Evolutionary conservation across 1,140 invertebrate genomes (phyloP).

Genomic region (Tenebrio molitor): DNA sequence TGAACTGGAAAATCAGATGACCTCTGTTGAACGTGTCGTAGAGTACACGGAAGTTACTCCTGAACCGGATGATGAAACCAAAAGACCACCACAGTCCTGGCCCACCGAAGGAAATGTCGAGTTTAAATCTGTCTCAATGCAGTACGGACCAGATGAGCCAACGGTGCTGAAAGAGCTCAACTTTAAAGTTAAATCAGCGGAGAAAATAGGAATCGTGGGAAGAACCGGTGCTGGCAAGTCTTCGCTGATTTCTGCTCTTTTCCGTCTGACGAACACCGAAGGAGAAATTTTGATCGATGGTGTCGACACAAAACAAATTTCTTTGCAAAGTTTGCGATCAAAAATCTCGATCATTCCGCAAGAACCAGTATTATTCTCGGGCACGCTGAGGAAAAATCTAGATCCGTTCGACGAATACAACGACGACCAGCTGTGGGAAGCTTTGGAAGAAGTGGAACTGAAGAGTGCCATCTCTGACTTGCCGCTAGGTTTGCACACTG

Average conservation of each 20-base stretch:
- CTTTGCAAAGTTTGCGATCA: conserved; percentile 73
- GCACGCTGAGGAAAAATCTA: conserved; percentile 72
- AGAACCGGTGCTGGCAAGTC: conserved; percentile 89
- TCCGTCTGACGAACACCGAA: conserved; percentile 71
- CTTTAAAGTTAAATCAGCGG: conserved; percentile 69
- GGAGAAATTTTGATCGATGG: conserved; percentile 74
- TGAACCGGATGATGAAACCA: conserved; percentile 75
- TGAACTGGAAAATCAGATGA: conserved; percentile 85
- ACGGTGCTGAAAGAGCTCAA: conserved; percentile 71
- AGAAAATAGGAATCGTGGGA: conserved; percentile 81
- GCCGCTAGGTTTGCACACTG: conserved; percentile 61
- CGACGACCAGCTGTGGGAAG: conserved; percentile 76
- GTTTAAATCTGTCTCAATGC: conserved; percentile 72
- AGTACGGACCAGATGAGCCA: conserved; percentile 67
- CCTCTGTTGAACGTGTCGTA: conserved; percentile 80
- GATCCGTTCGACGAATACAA: conserved; percentile 74
- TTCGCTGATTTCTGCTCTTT: conserved; percentile 79
- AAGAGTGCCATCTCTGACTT: conserved; percentile 69
- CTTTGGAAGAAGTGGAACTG: conserved; percentile 69
- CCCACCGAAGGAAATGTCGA: conserved; percentile 77
- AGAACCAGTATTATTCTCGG: conserved; percentile 80
- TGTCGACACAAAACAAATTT: conserved; percentile 72
- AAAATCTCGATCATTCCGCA: conserved; percentile 79
- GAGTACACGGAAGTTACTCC: conserved; percentile 81
- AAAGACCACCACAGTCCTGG: conserved; percentile 80